Evolutionary conservation across 2,888 invertebrate genomes (phyloP), one percentile per base, ranked within the genome.

Genomic region (Eristalis arbustorum): DNA sequence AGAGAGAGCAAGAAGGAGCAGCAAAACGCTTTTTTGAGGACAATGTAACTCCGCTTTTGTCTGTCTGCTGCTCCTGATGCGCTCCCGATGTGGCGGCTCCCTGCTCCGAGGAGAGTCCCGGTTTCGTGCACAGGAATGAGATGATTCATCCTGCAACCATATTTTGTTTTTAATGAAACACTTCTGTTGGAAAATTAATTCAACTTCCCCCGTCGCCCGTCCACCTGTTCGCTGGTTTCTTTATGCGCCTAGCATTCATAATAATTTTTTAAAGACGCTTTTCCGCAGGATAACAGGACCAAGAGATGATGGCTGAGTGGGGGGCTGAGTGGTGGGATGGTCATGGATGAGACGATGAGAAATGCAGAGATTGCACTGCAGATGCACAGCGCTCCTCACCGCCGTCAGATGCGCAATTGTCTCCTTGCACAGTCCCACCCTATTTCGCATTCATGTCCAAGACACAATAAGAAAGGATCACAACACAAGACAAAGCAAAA

Each of bases 121-220:
- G 37, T 57, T 69, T 8, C 61, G 28, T 10, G 59, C 25, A 23
- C 14, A 40, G 37, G 62, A 62, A 57, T 63, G 84, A 84, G 72
- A 77, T 63, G 81, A 75, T 71, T 78, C 83, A 79, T 75, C 73
- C 61, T 67, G 66, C 78, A 63, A 79, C 74, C 83, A 72, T 79
- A 83, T 83, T 87, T 79, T 87, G 74, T 67, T 87, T 82, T 87
- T 83, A 87, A 78, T 83, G 78, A 87, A 87, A 87, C 83, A 74
- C 87, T 87, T 87, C 87, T 87, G 83, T 72, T 87, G 87, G 87
- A 87, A 87, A 83, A 76, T 77, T 82, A 71, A 82, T 82, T 81
- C 79, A 78, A 68, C 62, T 62, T 75, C 34, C 31, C 34, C 34
- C 63, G 6, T n/a, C 10, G 6, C 25, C 10, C 18, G 28, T 61